Evolutionary conservation across 2,888 invertebrate genomes (phyloP), one percentile per base, ranked within the genome.

Genomic region (Buathra laborator): DNA sequence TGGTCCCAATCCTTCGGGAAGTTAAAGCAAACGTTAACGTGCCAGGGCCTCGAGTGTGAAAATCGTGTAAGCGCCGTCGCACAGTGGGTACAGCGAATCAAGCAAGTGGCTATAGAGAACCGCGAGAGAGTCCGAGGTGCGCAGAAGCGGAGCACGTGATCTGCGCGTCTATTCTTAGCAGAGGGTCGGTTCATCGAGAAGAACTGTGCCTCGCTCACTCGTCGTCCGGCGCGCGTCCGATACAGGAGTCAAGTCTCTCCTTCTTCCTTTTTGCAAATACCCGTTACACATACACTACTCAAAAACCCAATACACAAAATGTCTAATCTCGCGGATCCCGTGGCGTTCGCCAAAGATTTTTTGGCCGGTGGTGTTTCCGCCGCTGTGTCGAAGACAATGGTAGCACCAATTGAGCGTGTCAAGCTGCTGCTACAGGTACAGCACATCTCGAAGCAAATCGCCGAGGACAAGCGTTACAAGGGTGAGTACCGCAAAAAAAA

Each of bases 381-480:
- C 46, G 99, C 98, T 62, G 96, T 98, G 88, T 98, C 99, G 74
- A 99, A 99, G 94, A 99, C 99, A 66, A 97, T 97, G 59, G 98
- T 98, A 85, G 99, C 99, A 19, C 99, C 99, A 81, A 99, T 99
- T 92, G 99, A 99, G 95, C 96, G 99, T 93, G 98, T 99, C 68
- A 99, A 99, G 94, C 95, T 99, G 89, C 96, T 99, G 86, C 95
- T 99, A 88, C 99, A 99, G 95, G 98, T 99, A 88, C 99, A 99
- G 95, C 97, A 97, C 94, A 97, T 98, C 88, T 98, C 97, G 91
- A 98, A 98, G 95, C 98, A 98, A 94, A 97, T 98, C 90, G 89
- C 97, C 6, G 96, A 96, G 87, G 97, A 97, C 87, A 95, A 98
- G 92, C 97, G 97, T 90, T 99, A 99, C 95, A 99, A 99, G 96